Conservation (phyloP, 2,888 invertebrate species). For the Lathronympha strigana region DNA sequence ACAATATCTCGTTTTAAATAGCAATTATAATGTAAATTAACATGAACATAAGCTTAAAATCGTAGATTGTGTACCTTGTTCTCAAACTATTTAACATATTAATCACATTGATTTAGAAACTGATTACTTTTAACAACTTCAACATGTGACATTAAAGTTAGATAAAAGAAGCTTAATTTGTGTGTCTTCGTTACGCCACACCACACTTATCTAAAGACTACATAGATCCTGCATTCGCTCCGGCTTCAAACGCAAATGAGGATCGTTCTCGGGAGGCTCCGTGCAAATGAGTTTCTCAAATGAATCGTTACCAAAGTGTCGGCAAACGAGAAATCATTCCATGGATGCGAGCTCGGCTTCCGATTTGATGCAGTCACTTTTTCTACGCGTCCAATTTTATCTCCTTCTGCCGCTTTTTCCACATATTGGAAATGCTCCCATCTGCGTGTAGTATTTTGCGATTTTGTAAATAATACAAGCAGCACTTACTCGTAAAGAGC, state of each 20-base stretch:
- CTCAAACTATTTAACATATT: too few species aligned
- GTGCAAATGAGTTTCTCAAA: slow-evolving; percentile 77
- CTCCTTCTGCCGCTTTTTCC: slow-evolving; percentile 40
- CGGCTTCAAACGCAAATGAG: slow-evolving; percentile 73
- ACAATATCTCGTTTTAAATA: too few species aligned
- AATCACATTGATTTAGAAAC: too few species aligned
- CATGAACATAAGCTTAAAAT: too few species aligned
- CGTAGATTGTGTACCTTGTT: too few species aligned
- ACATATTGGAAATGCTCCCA: background rate
- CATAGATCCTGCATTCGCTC: slow-evolving; percentile 48
- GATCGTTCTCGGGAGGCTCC: slow-evolving; percentile 68
- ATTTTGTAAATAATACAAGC: background rate
- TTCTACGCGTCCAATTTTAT: slow-evolving; percentile 48
- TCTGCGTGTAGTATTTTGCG: background rate
- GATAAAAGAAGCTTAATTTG: slow-evolving; percentile 32
- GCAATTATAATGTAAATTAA: too few species aligned
- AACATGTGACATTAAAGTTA: slow-evolving; percentile 9
- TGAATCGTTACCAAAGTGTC: slow-evolving; percentile 75
- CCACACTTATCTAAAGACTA: slow-evolving; percentile 25
- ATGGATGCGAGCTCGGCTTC: slow-evolving; percentile 60
- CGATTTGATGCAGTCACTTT: slow-evolving; percentile 64
- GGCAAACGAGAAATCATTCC: slow-evolving; percentile 69
- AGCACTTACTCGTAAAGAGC: too few species aligned
- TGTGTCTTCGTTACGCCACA: slow-evolving; percentile 35
- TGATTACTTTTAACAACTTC: too few species aligned